Evolutionary conservation across 2,797 vertebrate genomes (phyloP).

Genomic region (Rallus crepitans): DNA sequence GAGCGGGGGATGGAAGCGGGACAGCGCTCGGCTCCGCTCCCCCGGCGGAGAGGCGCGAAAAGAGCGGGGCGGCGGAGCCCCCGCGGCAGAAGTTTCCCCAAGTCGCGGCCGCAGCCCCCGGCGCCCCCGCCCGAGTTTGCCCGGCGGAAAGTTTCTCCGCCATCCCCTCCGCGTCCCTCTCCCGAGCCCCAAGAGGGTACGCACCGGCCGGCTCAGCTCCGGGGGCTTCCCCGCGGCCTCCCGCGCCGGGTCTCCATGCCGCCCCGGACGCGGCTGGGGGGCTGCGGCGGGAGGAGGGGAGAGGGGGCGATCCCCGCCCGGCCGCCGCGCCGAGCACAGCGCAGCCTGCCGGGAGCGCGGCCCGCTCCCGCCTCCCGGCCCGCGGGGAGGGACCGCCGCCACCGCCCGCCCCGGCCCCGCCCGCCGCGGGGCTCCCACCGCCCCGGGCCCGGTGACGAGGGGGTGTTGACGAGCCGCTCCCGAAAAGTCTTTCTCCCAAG

Average conservation of each 20-base stretch:
- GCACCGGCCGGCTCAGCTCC: slow-evolving; percentile 50
- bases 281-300: neutral
- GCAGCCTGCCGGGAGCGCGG: slow-evolving; percentile 64
- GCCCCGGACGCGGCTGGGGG: neutral
- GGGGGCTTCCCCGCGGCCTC: neutral
- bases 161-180: neutral
- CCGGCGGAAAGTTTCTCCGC: slow-evolving; percentile 69
- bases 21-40: neutral
- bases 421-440: neutral
- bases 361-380: neutral
- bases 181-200: slow-evolving; percentile 37
- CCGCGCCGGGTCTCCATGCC: slow-evolving; percentile 28
- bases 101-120: neutral
- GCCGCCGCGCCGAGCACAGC: slow-evolving; percentile 52
- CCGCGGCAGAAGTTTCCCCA: neutral
- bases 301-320: neutral
- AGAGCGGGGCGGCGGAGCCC: neutral
- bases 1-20: neutral
- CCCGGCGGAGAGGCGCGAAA: neutral
- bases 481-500: neutral
- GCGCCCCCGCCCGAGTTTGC: neutral
- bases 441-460: no score
- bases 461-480: fast-evolving
- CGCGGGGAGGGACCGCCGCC: neutral
- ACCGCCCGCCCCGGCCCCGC: neutral